These are phyloP conservation scores for Hanleya hanleyi DNA, from an alignment of 2,888 invertebrate genomes.

Conservation along the genomic window DNA sequence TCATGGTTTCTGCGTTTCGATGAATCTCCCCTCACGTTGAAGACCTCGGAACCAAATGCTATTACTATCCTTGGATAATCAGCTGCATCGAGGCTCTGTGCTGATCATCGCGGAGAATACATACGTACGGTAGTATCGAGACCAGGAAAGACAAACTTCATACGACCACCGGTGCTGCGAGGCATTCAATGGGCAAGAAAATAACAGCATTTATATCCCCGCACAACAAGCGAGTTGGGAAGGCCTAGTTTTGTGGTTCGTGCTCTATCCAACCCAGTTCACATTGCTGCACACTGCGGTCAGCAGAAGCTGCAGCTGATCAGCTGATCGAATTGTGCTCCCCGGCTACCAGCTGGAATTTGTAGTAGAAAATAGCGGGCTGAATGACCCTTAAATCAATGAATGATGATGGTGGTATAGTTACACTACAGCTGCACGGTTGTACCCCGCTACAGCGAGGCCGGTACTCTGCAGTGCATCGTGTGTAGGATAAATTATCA, in stretches of 20 bases:
- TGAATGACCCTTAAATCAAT: conserved; percentile 11
- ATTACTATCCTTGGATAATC: too few relatives aligned
- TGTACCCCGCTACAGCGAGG: background rate
- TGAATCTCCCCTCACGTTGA: too few relatives aligned
- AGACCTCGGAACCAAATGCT: too few relatives aligned
- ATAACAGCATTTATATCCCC: too few relatives aligned
- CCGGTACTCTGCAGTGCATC: background rate
- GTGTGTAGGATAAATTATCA: conserved; percentile 11
- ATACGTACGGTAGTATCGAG: too few relatives aligned
- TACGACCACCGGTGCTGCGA: too few relatives aligned
- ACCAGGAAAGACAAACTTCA: too few relatives aligned
- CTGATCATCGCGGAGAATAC: too few relatives aligned
- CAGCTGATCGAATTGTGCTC: background rate
- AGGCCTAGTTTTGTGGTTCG: too few relatives aligned
- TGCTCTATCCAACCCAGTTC: background rate
- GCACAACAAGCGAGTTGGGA: background rate
- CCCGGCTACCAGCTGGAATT: conserved; percentile 3
- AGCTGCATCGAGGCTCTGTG: too few relatives aligned
- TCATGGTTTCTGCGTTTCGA: too few relatives aligned
- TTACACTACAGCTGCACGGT: background rate
- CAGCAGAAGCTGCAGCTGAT: background rate
- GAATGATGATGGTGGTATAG: conserved; percentile 6
- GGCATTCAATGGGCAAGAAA: too few relatives aligned
- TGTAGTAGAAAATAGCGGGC: conserved; percentile 5
- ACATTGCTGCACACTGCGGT: background rate